A percentile compares a stretch with the other conserved stretches of the same genome.
Conservation (phyloP, 2,888 invertebrate genomes). For the Papilio elwesi region DNA sequence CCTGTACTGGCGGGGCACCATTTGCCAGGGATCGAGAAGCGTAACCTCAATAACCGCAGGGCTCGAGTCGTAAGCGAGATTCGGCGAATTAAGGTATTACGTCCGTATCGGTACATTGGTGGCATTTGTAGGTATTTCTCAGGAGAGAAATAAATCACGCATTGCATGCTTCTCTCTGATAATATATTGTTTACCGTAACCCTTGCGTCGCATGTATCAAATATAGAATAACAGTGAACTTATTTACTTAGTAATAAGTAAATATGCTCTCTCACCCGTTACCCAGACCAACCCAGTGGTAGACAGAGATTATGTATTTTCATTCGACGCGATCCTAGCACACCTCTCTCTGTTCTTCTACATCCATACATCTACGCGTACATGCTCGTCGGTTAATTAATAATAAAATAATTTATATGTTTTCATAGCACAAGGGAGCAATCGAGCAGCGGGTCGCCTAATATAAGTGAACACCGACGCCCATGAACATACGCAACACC, state of each 20-base stretch:
- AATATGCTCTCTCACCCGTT: too few species aligned
- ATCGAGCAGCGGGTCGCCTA: too few species aligned
- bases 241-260: background rate
- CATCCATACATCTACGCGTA: too few species aligned
- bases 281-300: too few species aligned
- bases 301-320: too few species aligned
- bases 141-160: slow-evolving; percentile 75
- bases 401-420: too few species aligned
- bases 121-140: slow-evolving; percentile 73
- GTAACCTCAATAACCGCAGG: slow-evolving; percentile 55
- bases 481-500: too few species aligned
- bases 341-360: too few species aligned
- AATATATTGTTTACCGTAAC: slow-evolving; percentile 43
- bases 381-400: too few species aligned
- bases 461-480: too few species aligned
- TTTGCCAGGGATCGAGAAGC: slow-evolving; percentile 46
- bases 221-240: background rate
- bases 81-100: slow-evolving; percentile 76
- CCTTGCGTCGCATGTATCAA: background rate
- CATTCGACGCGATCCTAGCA: too few species aligned
- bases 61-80: slow-evolving; percentile 68
- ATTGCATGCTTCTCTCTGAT: slow-evolving; percentile 68
- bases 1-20: slow-evolving; percentile 42
- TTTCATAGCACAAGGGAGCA: too few species aligned
- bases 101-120: slow-evolving; percentile 63